phyloP scores from a whole-genome alignment of 2,113 vertebrate species.

The Python bivittatus region DNA sequence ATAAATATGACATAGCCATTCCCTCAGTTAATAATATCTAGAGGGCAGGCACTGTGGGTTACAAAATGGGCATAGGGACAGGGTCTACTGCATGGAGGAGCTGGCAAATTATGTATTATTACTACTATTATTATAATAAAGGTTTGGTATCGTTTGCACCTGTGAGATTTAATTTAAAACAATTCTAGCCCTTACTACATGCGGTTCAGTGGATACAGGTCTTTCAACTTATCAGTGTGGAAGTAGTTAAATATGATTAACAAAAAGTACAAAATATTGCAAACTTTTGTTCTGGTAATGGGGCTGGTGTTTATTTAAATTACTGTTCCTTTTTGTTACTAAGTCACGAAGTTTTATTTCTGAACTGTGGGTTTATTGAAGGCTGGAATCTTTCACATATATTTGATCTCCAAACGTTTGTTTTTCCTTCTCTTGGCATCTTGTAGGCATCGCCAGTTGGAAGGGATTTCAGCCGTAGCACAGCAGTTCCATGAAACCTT shows the following conservation, averaged over 20 bases:
- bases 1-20: background rate
- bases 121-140: background rate
- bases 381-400: constrained; percentile 15
- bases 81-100: too few species aligned
- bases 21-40: background rate
- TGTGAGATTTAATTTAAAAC: background rate
- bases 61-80: background rate
- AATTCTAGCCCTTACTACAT: background rate
- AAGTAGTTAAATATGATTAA: background rate
- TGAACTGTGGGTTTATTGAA: background rate
- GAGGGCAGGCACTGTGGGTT: background rate
- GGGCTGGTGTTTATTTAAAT: background rate
- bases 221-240: background rate
- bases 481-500: constrained; percentile 94
- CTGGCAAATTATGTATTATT: background rate
- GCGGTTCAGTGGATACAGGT: background rate
- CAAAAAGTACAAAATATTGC: background rate
- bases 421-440: constrained; percentile 47
- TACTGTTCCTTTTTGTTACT: background rate
- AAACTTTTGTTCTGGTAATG: background rate
- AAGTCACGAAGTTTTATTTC: background rate
- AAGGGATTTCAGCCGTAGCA: constrained; percentile 89
- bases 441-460: constrained; percentile 88
- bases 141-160: background rate
- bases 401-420: constrained; percentile 30